Evolutionary conservation across 2,888 invertebrate species (phyloP).

Genomic region (Andrena praecox): DNA sequence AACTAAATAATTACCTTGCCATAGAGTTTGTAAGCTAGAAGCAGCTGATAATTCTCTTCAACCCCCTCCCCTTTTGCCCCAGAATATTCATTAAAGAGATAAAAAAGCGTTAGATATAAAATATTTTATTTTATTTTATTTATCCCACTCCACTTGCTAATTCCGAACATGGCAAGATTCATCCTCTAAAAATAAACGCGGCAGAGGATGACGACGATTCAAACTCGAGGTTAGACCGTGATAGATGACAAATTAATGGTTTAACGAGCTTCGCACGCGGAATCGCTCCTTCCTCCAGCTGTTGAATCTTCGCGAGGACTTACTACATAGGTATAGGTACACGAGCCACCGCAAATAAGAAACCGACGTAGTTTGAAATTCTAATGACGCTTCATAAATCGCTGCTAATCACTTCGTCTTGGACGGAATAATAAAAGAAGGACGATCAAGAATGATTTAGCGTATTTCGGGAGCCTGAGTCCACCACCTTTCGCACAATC

Average conservation of each 20-base stretch:
- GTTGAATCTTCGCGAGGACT: background rate
- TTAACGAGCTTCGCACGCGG: background rate
- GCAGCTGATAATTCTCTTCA: too few species aligned
- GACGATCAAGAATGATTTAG: background rate
- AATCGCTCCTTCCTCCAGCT: background rate
- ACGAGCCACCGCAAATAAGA: background rate
- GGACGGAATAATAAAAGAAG: background rate
- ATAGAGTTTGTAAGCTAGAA: too few species aligned
- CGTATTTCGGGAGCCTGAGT: background rate
- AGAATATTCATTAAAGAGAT: too few species aligned
- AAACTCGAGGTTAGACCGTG: background rate
- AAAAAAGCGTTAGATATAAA: too few species aligned
- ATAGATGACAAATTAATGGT: conserved; percentile 4
- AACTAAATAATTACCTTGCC: too few species aligned
- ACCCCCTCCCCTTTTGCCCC: too few species aligned
- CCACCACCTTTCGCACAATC: background rate
- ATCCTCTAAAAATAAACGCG: conserved; percentile 4
- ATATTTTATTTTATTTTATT: background rate
- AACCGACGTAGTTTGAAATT: conserved; percentile 7
- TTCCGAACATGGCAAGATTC: background rate
- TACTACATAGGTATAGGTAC: background rate
- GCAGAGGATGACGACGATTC: background rate
- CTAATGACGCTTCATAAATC: background rate
- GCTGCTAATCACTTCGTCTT: background rate
- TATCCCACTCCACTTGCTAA: background rate